Percentiles rank a stretch among this genome's conserved stretches.
These are phyloP conservation scores for Diogma glabrata DNA, from an alignment of 2,888 invertebrate species.

Conservation along the genomic window DNA sequence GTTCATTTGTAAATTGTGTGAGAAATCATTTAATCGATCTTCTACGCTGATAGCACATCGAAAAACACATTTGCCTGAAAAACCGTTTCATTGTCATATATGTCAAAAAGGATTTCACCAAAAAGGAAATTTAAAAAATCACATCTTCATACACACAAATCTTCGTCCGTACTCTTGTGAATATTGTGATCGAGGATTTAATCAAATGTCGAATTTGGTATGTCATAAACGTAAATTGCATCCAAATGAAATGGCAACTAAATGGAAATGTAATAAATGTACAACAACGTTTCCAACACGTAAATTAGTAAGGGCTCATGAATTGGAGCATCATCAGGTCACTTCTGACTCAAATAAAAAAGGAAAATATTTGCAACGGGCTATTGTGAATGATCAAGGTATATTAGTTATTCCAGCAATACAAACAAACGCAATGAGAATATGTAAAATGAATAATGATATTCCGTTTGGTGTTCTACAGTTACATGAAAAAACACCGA, in stretches of 20 bases:
- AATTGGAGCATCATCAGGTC: slow-evolving; percentile 15
- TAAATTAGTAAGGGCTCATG: slow-evolving; percentile 14
- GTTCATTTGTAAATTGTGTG: slow-evolving; percentile 60
- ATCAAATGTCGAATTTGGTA: slow-evolving; percentile 69
- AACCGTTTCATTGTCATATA: slow-evolving; percentile 60
- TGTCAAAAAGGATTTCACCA: slow-evolving; percentile 72
- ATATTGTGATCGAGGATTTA: slow-evolving; percentile 62
- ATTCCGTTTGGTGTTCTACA: slow-evolving; percentile 60
- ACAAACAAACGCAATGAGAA: slow-evolving; percentile 39
- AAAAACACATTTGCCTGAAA: slow-evolving; percentile 62
- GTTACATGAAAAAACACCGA: slow-evolving; percentile 52
- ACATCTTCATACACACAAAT: slow-evolving; percentile 66
- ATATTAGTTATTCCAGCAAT: slow-evolving; percentile 11
- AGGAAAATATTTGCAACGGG: background rate
- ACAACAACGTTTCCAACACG: slow-evolving; percentile 14
- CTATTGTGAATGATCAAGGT: background rate
- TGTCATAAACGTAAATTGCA: slow-evolving; percentile 46
- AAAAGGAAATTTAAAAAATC: slow-evolving; percentile 70
- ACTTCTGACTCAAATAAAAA: background rate
- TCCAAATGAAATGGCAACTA: slow-evolving; percentile 9
- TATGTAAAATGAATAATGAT: slow-evolving; percentile 49
- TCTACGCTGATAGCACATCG: slow-evolving; percentile 70
- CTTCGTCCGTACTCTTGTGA: slow-evolving; percentile 67
- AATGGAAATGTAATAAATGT: slow-evolving; percentile 14
- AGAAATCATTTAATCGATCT: slow-evolving; percentile 65